Base-by-base conservation (phyloP, 2,113 vertebrate species). In the Campylomormyrus numenius region DNA sequence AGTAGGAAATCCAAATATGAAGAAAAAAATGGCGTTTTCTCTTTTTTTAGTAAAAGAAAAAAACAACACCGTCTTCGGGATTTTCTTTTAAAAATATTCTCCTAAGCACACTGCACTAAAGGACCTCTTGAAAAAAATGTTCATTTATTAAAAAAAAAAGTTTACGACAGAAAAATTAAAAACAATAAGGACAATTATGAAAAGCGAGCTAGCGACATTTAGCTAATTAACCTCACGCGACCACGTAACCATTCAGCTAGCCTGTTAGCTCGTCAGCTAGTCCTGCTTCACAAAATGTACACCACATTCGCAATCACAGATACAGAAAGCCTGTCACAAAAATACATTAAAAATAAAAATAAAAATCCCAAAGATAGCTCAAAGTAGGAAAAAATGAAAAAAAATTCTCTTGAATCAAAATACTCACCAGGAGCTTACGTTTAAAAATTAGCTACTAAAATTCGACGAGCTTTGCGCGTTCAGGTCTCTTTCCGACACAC, bases 381-480 rank as follows among this genome's bases (percentile, higher is more conserved):
- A 87, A 87, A 56, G 31, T 87, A 17, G 31, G 85, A 42, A 87
- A 87, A 87, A 87, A n/a, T 35, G 15, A 19, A 39, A 92, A 92
- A 86, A 85, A 89, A 93, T 93, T 94, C 94, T 95, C 92, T 94
- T 92, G 92, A 92, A 93, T 91, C 93, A 96, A 96, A 96, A 96
- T 96, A 96, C 96, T 96, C 96, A 96, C 96, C 96, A 92, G 93
- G 95, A 96, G 94, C 35, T 94, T 94, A 96, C 91, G 91, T 93
- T 91, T 95, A 95, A 96, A 96, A 96, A 96, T 94, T 85, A 85
- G 49, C 35, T 52, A 87, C 13, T 87, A 87, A 87, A 87, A 87
- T 39, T 87, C 85, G 85, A 56, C n/a, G 85, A 35, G 85, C 50
- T 53, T 27, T 53, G n/a, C 10, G 17, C 85, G 24, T 87, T 87